These are phyloP conservation scores for Corvus moneduloides DNA, from an alignment of 2,113 vertebrate species.

Conservation along the genomic window DNA sequence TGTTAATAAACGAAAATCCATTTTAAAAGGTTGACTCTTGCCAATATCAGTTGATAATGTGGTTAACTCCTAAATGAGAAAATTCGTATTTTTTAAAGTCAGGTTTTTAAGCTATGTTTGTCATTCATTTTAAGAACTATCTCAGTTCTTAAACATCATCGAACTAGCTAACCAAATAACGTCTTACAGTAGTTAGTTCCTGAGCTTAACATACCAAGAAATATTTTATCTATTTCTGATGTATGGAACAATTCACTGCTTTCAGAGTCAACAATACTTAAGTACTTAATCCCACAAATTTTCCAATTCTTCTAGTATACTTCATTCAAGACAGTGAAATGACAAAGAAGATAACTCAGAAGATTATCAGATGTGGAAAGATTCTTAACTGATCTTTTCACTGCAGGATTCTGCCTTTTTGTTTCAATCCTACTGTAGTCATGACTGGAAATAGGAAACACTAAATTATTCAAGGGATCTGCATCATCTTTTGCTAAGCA, in stretches of 20 bases:
- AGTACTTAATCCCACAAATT: background rate
- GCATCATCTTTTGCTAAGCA: slow-evolving; percentile 23
- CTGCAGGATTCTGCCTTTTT: background rate
- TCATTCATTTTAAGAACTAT: background rate
- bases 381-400: background rate
- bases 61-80: background rate
- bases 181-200: background rate
- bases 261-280: background rate
- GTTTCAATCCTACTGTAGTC: background rate
- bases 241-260: background rate
- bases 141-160: background rate
- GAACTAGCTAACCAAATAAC: background rate
- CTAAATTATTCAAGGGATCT: slow-evolving; percentile 43
- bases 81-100: background rate
- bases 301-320: background rate
- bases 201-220: background rate
- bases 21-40: background rate
- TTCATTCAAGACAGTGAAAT: background rate
- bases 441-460: slow-evolving; percentile 11
- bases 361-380: background rate
- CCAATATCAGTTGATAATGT: background rate
- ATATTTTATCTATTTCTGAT: background rate
- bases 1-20: background rate
- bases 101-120: background rate
- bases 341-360: background rate